These are phyloP conservation scores for Albula glossodonta DNA, from an alignment of 2,113 vertebrate species.

Conservation along the genomic window DNA sequence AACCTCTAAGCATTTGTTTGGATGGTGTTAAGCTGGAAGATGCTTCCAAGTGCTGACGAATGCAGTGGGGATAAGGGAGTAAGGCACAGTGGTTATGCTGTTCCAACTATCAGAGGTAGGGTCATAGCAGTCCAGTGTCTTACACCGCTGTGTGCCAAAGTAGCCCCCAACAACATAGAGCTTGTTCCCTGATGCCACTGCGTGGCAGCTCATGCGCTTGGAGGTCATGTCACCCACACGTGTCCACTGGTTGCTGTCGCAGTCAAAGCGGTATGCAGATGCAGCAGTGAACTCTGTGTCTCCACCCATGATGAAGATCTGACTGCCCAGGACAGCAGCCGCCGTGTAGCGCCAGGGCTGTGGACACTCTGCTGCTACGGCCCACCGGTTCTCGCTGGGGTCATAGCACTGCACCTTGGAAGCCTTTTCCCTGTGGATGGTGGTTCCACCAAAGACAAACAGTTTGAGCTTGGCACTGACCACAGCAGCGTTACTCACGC, in stretches of 20 bases:
- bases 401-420: constrained; percentile 93
- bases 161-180: constrained; percentile 94
- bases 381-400: constrained; percentile 84
- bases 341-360: constrained; percentile 95
- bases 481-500: constrained; percentile 91
- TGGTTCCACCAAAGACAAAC: constrained; percentile 89
- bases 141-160: constrained; percentile 92
- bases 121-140: constrained; percentile 94
- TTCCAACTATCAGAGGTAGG: constrained; percentile 88
- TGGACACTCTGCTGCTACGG: constrained; percentile 85
- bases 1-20: background rate
- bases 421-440: constrained; percentile 88
- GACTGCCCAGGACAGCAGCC: constrained; percentile 87
- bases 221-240: constrained; percentile 94
- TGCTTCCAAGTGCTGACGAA: constrained; percentile 98
- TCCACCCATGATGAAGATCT: constrained; percentile 97
- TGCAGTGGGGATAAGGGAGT: constrained; percentile 92
- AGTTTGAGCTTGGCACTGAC: constrained; percentile 91
- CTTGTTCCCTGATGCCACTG: constrained; percentile 90
- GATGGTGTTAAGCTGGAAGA: constrained; percentile 76
- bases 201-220: constrained; percentile 94
- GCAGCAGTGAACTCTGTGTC: constrained; percentile 92
- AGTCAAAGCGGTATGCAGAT: constrained; percentile 91
- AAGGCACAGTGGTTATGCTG: constrained; percentile 93
- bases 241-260: constrained; percentile 86